Percentiles rank a stretch among this genome's conserved stretches.
Conservation (phyloP, 92 coral and sea anemone genomes). For the Phenganax marumi region DNA sequence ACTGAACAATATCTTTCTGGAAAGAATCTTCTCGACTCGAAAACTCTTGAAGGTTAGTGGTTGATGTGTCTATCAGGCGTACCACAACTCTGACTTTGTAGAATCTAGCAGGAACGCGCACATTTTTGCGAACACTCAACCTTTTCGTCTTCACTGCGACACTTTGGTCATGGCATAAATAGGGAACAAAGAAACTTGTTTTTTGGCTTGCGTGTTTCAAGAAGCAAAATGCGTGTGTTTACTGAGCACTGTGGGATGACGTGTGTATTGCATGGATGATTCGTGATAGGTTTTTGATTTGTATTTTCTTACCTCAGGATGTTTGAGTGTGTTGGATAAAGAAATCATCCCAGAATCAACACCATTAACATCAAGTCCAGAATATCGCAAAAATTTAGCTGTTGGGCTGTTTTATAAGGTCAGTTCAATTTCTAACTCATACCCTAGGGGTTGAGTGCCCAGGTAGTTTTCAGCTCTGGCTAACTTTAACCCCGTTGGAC, state of each 20-base stretch:
- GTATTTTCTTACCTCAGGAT: not conserved
- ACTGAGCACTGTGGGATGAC: no score
- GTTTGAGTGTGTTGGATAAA: constrained; percentile 13
- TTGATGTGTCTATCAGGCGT: not conserved
- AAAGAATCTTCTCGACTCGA: constrained; percentile 57
- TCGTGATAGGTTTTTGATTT: no score
- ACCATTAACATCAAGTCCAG: constrained; percentile 23
- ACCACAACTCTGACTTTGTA: not conserved
- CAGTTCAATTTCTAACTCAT: not conserved
- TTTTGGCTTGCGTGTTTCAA: no score
- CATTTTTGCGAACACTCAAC: no score
- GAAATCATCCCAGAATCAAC: constrained; percentile 29
- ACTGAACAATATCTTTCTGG: constrained; percentile 70
- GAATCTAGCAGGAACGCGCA: no score
- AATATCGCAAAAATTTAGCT: constrained; percentile 27
- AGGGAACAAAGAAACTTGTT: no score
- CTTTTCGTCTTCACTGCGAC: no score
- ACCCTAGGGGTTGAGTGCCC: not conserved
- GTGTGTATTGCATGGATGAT: no score
- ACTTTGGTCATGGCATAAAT: no score
- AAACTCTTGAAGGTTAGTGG: constrained; percentile 67
- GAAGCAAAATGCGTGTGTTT: no score
- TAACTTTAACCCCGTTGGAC: no score
- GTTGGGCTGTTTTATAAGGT: constrained; percentile 24
- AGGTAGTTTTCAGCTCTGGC: not conserved